Base-by-base conservation (phyloP, 92 coral and sea anemone genomes). In the Actinernus sp. region DNA sequence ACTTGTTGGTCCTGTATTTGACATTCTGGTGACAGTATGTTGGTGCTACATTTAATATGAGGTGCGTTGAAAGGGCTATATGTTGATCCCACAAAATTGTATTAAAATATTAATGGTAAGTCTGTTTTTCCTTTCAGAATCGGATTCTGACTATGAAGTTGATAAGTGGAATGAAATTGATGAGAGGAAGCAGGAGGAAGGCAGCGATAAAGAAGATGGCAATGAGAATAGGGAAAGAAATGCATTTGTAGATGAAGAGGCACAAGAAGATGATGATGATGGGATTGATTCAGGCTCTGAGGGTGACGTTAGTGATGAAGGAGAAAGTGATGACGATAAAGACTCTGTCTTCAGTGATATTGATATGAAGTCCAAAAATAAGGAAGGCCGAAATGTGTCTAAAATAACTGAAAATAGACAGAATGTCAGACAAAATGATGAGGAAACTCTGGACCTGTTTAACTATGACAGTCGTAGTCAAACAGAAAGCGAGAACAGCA, bases 81-180 rank as follows among this genome's bases (percentile, higher is more conserved):
- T n/a, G n/a, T n/a, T n/a, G n/a, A n/a, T n/a, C n/a, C n/a, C n/a
- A n/a, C n/a, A n/a, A n/a, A n/a, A n/a, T n/a, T n/a, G n/a, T n/a
- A n/a, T n/a, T n/a, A n/a, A n/a, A n/a, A n/a, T n/a, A n/a, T 26
- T 32, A 26, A 13, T 61, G 31, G 18, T 22, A 12, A 26, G 25
- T 40, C 38, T 12, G 2, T 20, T 1, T 25, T 32, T 13, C 4
- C 45, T 26, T 34, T n/a, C 69, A 83, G 89, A 68, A 33, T 70
- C 71, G 65, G 94, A 88, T 49, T 76, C 86, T 33, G 98, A 93
- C 46, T 82, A 65, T 76, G 98, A 94, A 66, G 56, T 94, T 21
- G 95, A 91, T 39, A 82, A 87, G 29, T 94, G 98, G 98, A 94
- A 94, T 63, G 81, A 69, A 45, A 88, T 56, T 1, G 98, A 94